These are phyloP conservation scores for Tympanoctomys barrerae DNA, from an alignment of 2,797 vertebrate genomes.

Conservation along the genomic window DNA sequence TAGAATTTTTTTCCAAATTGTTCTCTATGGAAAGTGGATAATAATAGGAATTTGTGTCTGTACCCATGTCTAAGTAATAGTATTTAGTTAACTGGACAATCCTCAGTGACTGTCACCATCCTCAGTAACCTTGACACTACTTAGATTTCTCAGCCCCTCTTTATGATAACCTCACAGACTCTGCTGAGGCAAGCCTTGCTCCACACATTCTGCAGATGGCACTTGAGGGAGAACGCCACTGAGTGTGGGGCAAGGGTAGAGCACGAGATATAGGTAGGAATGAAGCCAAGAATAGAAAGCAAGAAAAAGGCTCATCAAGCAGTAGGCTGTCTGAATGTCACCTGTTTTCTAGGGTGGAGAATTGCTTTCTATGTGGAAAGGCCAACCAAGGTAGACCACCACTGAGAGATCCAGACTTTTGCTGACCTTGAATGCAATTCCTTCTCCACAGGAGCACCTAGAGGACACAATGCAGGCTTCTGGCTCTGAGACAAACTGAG, in stretches of 20 bases:
- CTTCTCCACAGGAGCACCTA: background rate
- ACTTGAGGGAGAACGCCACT: slow-evolving; percentile 8
- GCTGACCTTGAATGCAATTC: slow-evolving; percentile 28
- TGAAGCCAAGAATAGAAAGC: background rate
- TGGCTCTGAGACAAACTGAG: slow-evolving; percentile 63
- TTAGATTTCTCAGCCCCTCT: slow-evolving; percentile 9
- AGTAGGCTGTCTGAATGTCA: background rate
- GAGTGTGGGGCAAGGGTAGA: background rate
- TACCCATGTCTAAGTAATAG: background rate
- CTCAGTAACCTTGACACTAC: slow-evolving; percentile 19
- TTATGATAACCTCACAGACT: slow-evolving; percentile 4
- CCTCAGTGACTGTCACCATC: background rate
- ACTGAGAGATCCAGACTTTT: slow-evolving; percentile 1
- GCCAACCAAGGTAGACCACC: background rate
- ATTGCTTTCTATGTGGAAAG: background rate
- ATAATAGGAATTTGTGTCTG: background rate
- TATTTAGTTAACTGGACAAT: background rate
- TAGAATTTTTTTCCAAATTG: background rate
- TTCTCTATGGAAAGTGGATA: background rate
- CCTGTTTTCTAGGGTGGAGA: background rate
- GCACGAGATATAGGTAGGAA: background rate
- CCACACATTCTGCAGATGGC: background rate
- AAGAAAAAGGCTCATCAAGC: background rate
- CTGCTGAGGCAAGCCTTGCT: background rate
- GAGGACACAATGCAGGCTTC: slow-evolving; percentile 43